Percentiles rank a stretch among this genome's conserved stretches.
Conservation (phyloP, 2,113 vertebrate species). For the Dasyprocta punctata region DNA sequence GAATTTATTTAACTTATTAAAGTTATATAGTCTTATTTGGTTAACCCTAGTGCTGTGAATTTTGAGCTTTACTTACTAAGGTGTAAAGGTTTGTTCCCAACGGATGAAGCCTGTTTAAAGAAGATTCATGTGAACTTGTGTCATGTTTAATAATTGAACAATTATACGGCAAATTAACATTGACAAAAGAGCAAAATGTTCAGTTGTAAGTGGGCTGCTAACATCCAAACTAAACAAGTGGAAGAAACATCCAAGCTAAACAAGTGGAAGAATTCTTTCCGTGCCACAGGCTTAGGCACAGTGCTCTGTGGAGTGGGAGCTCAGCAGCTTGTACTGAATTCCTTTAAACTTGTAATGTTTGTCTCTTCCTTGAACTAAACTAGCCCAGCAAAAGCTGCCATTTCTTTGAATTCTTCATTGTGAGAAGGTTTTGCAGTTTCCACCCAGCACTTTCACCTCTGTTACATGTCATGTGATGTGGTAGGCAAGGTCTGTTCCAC, state of each 20-base stretch:
- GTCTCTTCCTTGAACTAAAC: neutral
- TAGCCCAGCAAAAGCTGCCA: neutral
- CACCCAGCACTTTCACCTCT: neutral
- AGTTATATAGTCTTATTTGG: neutral
- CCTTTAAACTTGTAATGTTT: neutral
- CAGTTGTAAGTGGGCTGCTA: neutral
- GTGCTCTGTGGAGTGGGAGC: neutral
- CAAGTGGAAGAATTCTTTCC: neutral
- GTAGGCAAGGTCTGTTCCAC: fast-evolving
- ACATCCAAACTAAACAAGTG: neutral
- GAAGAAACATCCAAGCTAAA: neutral
- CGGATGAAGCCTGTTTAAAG: neutral
- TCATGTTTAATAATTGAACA: neutral
- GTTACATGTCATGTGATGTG: neutral
- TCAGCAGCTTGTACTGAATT: too few species aligned
- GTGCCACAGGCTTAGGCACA: fast-evolving
- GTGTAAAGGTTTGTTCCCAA: neutral
- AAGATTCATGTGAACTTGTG: neutral
- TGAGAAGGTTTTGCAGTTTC: neutral
- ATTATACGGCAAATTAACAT: neutral
- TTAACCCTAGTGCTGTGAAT: neutral
- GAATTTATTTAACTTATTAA: neutral
- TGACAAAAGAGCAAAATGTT: neutral
- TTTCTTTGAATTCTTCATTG: neutral
- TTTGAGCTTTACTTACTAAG: neutral